Evolutionary conservation across 2,797 vertebrate species (phyloP).

Genomic region (Trachops cirrhosus): DNA sequence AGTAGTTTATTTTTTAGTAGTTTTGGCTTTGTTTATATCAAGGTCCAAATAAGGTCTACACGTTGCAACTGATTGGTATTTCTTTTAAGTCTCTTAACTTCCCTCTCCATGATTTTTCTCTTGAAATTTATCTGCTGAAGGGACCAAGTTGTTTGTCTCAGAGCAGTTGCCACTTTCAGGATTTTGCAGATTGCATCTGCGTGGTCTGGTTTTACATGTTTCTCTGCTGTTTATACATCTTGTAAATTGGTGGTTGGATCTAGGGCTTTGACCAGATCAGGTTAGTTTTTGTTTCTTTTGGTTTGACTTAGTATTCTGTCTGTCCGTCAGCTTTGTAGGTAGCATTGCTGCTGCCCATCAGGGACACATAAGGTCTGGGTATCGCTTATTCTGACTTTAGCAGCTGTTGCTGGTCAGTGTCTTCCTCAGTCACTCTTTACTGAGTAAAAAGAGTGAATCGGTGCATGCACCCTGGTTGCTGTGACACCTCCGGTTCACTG

Average conservation of each 20-base stretch:
- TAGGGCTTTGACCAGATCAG: background rate
- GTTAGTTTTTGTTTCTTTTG: background rate
- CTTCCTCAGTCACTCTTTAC: background rate
- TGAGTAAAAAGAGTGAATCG: background rate
- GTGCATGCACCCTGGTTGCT: background rate
- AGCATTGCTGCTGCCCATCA: background rate
- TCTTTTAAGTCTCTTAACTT: background rate
- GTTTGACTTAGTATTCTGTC: background rate
- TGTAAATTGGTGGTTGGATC: background rate
- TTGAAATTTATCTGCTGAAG: background rate
- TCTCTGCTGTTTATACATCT: background rate
- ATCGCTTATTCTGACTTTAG: background rate
- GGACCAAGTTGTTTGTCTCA: background rate
- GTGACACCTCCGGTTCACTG: background rate
- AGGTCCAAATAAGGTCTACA: background rate
- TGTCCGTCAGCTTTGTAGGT: background rate
- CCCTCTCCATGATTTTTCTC: background rate
- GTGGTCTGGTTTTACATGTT: background rate
- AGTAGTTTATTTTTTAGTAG: background rate
- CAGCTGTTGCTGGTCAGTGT: background rate
- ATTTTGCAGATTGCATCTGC: background rate
- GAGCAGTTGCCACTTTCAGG: background rate
- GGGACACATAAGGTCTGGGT: background rate
- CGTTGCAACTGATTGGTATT: background rate
- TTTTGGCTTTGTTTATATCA: background rate